Evolutionary conservation across 2,797 vertebrate genomes (phyloP), one percentile per base, ranked within the genome.

Genomic region (Hyperoplus lanceolatus): DNA sequence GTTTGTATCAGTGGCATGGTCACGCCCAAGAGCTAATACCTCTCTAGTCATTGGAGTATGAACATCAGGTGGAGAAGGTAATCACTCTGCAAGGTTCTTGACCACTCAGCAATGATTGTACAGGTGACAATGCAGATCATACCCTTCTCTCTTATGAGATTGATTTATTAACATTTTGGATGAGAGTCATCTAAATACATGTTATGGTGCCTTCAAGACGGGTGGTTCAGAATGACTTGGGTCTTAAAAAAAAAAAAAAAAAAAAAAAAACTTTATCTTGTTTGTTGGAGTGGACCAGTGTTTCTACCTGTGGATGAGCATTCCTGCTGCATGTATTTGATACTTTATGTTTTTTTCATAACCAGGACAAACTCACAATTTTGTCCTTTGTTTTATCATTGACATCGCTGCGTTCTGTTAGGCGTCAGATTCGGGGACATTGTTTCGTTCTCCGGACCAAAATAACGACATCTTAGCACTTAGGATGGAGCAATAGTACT

Each of bases 291-390:
- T 60, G 79, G 89, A 93, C 86, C 89, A 85, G 89, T 83, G 86
- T 93, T 92, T 90, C 70, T 84, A 87, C 89, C 92, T 93, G 92
- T 92, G 93, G 90, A 92, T 58, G 77, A 89, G 83, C 91, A 93
- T 93, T 92, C 92, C 92, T 94, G 88, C 91, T 93, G 90, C 88
- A 86, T 77, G 38, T 61, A 39, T 63, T 74, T 74, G 58, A 66
- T 75, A 81, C 61, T 48, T 85, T 36, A 29, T 29, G 29, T 54
- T 58, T 70, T 75, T 77, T 54, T 62, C 5, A 51, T 53, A 75
- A 80, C n/a, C 55, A 72, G 69, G 82, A 82, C 77, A 73, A 80
- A 79, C 62, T 29, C 65, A 81, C 29, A 29, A 29, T 29, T 18
- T 13, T 29, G 46, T 77, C 43, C 66, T 80, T 64, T 46, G 64